Conservation (phyloP, 2,888 invertebrate species). For the Ramazzottius varieornatus region DNA sequence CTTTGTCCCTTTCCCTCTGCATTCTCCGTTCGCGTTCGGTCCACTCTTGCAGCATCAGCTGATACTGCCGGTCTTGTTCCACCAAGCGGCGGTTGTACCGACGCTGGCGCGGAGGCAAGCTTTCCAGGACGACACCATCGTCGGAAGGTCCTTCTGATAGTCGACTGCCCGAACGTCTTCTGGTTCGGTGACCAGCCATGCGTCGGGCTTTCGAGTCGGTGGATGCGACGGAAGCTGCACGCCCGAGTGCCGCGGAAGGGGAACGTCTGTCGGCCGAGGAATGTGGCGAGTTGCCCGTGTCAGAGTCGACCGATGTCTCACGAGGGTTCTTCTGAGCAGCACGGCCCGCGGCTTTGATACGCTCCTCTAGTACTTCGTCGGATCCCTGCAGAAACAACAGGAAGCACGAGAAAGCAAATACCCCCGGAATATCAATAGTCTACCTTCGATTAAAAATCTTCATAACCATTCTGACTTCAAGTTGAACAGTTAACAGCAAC, state of each 20-base stretch:
- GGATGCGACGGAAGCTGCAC: background rate
- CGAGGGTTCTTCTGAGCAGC: background rate
- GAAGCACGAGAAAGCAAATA: background rate
- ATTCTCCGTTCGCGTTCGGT: slow-evolving; percentile 66
- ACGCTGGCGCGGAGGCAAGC: background rate
- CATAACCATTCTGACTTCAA: too few species aligned
- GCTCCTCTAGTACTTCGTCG: background rate
- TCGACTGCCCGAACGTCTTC: too few species aligned
- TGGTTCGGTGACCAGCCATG: too few species aligned
- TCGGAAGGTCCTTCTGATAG: too few species aligned
- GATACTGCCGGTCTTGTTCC: background rate
- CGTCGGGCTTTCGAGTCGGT: too few species aligned
- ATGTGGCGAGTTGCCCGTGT: background rate
- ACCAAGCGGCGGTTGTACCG: background rate
- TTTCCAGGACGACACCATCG: background rate
- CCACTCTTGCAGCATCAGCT: slow-evolving; percentile 37
- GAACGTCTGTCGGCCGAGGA: background rate
- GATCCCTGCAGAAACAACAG: slow-evolving; percentile 5
- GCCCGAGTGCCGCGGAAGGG: background rate
- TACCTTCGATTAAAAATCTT: background rate
- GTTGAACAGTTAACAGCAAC: too few species aligned
- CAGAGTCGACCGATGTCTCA: background rate
- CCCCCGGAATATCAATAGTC: background rate
- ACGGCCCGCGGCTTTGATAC: background rate
- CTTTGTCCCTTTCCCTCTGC: slow-evolving; percentile 62